Conservation (phyloP, 2,888 invertebrate genomes). For the Pogonocherus hispidulus region DNA sequence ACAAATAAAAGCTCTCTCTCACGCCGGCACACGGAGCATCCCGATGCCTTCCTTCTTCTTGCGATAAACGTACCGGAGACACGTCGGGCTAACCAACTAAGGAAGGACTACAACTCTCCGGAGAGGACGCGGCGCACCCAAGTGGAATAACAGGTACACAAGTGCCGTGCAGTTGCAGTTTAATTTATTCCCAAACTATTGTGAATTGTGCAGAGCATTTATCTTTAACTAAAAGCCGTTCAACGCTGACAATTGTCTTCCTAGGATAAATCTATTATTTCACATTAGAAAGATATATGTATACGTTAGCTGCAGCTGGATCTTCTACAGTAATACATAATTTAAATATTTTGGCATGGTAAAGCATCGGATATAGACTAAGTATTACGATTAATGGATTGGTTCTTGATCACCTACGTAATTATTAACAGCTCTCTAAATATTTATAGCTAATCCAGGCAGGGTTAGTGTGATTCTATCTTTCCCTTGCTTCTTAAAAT, state of each 20-base stretch:
- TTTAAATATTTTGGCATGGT: too few species aligned
- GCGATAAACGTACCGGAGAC: conserved; percentile 27
- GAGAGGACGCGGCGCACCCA: conserved; percentile 45
- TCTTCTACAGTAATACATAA: background rate
- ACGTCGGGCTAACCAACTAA: conserved; percentile 34
- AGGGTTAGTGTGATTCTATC: too few species aligned
- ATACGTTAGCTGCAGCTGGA: background rate
- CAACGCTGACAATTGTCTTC: conserved; percentile 55
- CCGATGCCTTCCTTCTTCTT: conserved; percentile 28
- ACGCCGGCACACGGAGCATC: background rate
- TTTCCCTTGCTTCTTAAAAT: too few species aligned
- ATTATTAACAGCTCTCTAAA: too few species aligned
- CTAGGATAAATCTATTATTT: conserved; percentile 44
- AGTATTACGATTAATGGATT: too few species aligned
- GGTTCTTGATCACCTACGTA: too few species aligned
- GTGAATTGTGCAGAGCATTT: conserved; percentile 48
- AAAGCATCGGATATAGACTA: too few species aligned
- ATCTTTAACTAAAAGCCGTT: conserved; percentile 54
- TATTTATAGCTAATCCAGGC: too few species aligned
- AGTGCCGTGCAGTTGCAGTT: conserved; percentile 56
- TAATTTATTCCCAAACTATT: conserved; percentile 59
- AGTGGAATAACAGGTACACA: conserved; percentile 58
- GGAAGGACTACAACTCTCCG: conserved; percentile 39
- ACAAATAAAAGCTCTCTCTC: conserved; percentile 62
- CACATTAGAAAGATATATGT: conserved; percentile 1